These are phyloP conservation scores for Hypomecis atomaria DNA, from an alignment of 2,888 invertebrate species.

Conservation along the genomic window DNA sequence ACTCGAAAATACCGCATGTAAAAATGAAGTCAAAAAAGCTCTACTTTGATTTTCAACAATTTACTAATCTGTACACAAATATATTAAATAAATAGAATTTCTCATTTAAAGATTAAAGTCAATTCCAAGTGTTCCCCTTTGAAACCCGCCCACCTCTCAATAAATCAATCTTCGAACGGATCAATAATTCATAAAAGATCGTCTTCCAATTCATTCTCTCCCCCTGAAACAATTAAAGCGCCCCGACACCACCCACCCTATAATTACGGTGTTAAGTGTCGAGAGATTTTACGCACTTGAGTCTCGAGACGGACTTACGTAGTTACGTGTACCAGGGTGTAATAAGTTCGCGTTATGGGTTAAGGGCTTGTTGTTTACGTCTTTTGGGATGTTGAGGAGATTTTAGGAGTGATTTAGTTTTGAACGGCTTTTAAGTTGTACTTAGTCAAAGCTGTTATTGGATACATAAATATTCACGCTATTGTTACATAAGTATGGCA, in stretches of 20 bases:
- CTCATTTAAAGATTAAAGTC: not conserved
- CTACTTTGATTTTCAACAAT: too few relatives aligned
- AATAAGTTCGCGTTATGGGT: slow-evolving; percentile 59
- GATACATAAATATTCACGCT: not conserved
- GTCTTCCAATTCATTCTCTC: slow-evolving; percentile 62
- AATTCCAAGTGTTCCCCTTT: slow-evolving; percentile 12
- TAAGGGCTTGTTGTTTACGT: slow-evolving; percentile 41
- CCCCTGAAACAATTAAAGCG: slow-evolving; percentile 69
- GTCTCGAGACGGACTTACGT: slow-evolving; percentile 45
- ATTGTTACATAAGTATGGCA: too few relatives aligned
- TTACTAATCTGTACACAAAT: too few relatives aligned
- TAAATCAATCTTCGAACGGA: slow-evolving; percentile 54
- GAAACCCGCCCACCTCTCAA: slow-evolving; percentile 26
- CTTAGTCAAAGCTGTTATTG: not conserved
- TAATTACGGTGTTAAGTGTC: slow-evolving; percentile 75
- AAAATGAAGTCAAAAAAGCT: too few relatives aligned
- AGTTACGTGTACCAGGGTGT: slow-evolving; percentile 59
- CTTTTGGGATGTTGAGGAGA: slow-evolving; percentile 39
- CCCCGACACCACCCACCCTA: slow-evolving; percentile 53
- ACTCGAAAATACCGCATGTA: too few relatives aligned
- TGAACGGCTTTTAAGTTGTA: slow-evolving; percentile 12
- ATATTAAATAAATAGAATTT: too few relatives aligned
- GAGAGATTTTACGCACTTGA: slow-evolving; percentile 75
- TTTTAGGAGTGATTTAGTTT: slow-evolving; percentile 32
- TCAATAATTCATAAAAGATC: slow-evolving; percentile 65